These are phyloP conservation scores for Littorina saxatilis DNA, from an alignment of 1,140 invertebrate species.

Conservation along the genomic window DNA sequence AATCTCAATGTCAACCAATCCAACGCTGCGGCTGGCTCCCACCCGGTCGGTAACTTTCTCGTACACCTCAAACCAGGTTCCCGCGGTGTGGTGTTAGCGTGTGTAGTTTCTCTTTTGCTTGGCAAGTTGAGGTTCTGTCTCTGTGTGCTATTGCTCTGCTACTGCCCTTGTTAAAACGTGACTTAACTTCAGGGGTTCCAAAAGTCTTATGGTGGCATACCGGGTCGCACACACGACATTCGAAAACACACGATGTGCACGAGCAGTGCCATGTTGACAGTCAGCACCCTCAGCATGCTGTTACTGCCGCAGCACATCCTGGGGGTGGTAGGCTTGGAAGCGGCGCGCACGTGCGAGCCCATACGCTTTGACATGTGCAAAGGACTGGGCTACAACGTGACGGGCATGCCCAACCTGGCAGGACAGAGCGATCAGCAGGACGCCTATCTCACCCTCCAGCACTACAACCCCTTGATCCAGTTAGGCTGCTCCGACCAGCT, in stretches of 20 bases:
- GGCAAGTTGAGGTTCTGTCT: no score
- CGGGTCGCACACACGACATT: no score
- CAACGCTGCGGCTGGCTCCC: no score
- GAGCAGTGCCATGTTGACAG: not conserved
- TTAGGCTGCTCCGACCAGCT: slow-evolving; percentile 94
- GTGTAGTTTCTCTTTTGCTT: not conserved
- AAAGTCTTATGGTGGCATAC: no score
- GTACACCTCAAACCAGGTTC: no score
- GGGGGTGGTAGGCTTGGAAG: slow-evolving; percentile 50
- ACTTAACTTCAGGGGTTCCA: no score
- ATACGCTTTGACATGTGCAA: slow-evolving; percentile 90
- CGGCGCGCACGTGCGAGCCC: slow-evolving; percentile 83
- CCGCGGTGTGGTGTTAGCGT: no score
- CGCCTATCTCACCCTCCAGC: slow-evolving; percentile 89
- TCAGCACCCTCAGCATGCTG: slow-evolving; percentile 25
- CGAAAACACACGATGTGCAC: no score
- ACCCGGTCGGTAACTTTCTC: no score
- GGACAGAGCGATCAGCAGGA: slow-evolving; percentile 90
- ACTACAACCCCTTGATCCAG: slow-evolving; percentile 92
- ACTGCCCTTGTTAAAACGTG: not conserved
- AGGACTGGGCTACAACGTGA: slow-evolving; percentile 92
- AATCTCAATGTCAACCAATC: not conserved
- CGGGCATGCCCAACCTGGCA: slow-evolving; percentile 94
- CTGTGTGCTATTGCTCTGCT: not conserved
- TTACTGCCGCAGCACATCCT: slow-evolving; percentile 30